Percentiles rank a stretch among this genome's conserved stretches.
Conservation (phyloP, 2,888 invertebrate genomes). For the Pyrgus malvae region DNA sequence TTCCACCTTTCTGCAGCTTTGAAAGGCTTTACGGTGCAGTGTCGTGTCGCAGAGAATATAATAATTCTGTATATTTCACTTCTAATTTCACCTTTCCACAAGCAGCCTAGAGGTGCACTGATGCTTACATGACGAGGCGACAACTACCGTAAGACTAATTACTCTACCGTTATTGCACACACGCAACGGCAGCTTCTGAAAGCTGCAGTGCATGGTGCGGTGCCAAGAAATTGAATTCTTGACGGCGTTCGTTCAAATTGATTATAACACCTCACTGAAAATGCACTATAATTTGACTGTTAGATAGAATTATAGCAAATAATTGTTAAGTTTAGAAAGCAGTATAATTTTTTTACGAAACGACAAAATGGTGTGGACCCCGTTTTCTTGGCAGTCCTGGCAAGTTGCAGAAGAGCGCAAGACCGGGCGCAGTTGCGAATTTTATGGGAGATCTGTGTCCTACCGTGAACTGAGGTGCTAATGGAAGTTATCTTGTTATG, state of each 20-base stretch:
- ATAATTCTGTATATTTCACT: neutral
- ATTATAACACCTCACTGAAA: constrained; percentile 19
- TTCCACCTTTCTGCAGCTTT: neutral
- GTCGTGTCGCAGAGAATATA: no score
- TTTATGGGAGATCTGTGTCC: no score
- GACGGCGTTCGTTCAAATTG: constrained; percentile 24
- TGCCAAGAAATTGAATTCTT: constrained; percentile 27
- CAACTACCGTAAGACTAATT: constrained; percentile 22
- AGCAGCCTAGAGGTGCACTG: neutral
- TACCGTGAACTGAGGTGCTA: no score
- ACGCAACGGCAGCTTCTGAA: constrained; percentile 18
- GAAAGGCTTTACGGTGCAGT: no score
- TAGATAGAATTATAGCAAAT: neutral
- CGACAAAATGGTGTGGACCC: no score
- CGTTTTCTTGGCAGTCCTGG: no score
- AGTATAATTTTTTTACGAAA: no score
- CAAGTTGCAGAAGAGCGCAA: no score
- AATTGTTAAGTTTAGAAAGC: no score
- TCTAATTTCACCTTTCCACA: neutral
- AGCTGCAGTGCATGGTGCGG: constrained; percentile 11
- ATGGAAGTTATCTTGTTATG: no score
- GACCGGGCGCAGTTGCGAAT: no score
- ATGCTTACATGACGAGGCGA: constrained; percentile 11
- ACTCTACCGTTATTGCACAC: constrained; percentile 22
- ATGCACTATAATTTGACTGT: neutral